Conservation (phyloP, 2,888 invertebrate species). For the Camponotus fellah region DNA sequence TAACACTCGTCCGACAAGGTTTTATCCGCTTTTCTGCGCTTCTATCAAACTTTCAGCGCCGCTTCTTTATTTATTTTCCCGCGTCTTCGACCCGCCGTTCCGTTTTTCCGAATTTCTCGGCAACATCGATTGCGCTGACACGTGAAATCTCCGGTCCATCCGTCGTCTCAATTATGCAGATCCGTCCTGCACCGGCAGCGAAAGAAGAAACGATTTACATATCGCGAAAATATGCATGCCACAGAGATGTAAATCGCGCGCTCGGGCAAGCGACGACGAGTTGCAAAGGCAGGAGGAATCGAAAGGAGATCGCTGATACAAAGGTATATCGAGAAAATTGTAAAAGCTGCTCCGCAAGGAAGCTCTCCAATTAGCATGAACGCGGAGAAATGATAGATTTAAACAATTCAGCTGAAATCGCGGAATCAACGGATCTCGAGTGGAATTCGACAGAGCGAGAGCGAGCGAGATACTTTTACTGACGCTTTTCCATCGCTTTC, state of each 20-base stretch:
- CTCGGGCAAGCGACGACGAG: background rate
- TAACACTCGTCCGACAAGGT: background rate
- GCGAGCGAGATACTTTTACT: background rate
- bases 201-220: constrained; percentile 61
- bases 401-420: constrained; percentile 26
- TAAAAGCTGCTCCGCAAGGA: constrained; percentile 4
- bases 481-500: background rate
- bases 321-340: constrained; percentile 15
- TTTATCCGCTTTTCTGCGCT: background rate
- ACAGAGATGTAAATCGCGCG: constrained; percentile 58
- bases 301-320: constrained; percentile 14
- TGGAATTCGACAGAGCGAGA: background rate
- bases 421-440: background rate
- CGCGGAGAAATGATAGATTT: constrained; percentile 15
- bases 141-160: constrained; percentile 28
- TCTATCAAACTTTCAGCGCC: constrained; percentile 20
- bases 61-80: background rate
- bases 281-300: background rate
- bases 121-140: constrained; percentile 15
- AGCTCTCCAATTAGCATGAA: constrained; percentile 52
- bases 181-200: constrained; percentile 30
- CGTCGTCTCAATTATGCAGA: constrained; percentile 59
- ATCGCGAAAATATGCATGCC: constrained; percentile 58
- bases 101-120: constrained; percentile 1
- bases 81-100: background rate